These are phyloP conservation scores for Rhaphigaster nebulosa DNA, from an alignment of 2,888 invertebrate species.

Conservation along the genomic window DNA sequence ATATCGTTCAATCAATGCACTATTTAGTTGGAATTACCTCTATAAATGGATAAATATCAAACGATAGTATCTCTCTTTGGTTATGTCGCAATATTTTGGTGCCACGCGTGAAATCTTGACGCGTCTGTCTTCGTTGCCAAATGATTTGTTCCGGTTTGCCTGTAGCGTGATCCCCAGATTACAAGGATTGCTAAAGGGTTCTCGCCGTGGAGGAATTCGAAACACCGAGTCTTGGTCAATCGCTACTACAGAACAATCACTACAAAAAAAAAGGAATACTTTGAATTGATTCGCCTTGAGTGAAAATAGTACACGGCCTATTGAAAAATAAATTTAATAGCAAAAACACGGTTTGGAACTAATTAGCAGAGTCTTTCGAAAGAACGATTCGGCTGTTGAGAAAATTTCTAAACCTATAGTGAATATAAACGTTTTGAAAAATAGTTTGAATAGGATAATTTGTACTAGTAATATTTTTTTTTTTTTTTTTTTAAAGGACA, in stretches of 20 bases:
- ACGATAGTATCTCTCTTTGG: no score
- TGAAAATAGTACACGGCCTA: neutral
- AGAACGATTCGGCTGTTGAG: neutral
- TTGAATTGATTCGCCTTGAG: neutral
- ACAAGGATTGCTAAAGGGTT: neutral
- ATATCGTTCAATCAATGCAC: no score
- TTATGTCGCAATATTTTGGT: neutral
- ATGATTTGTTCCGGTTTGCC: neutral
- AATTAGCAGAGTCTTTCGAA: neutral
- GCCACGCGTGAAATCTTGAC: neutral
- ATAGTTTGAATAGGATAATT: no score
- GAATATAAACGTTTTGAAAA: neutral
- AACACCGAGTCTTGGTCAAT: neutral
- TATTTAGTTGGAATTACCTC: no score
- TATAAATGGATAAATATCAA: no score
- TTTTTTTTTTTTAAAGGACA: no score
- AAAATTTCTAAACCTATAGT: neutral
- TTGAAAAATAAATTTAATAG: neutral
- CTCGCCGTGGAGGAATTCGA: neutral
- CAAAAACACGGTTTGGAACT: neutral
- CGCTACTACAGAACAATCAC: neutral
- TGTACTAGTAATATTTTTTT: no score
- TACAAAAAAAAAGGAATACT: neutral
- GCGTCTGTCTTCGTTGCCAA: neutral
- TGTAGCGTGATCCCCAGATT: neutral